phyloP scores from a whole-genome alignment of 2,113 vertebrate species.

The Falcunculus frontatus region DNA sequence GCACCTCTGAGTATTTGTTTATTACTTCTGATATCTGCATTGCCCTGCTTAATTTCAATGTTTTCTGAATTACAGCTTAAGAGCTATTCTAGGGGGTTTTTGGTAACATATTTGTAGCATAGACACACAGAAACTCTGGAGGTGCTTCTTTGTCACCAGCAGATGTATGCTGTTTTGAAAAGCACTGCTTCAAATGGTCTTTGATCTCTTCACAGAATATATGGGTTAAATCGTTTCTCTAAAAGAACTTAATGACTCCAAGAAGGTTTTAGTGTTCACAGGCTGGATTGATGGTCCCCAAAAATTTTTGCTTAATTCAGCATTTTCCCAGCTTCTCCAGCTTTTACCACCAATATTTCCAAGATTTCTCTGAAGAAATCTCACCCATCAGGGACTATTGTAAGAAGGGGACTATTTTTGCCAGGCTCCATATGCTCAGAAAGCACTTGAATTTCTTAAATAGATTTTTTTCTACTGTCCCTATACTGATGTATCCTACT shows the following conservation, averaged over 20 bases:
- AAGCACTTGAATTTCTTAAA: slow-evolving; percentile 31
- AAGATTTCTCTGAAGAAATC: slow-evolving; percentile 27
- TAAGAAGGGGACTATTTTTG: slow-evolving; percentile 58
- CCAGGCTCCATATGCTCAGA: slow-evolving; percentile 44
- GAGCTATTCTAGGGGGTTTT: neutral
- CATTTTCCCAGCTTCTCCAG: slow-evolving; percentile 14
- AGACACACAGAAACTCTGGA: neutral
- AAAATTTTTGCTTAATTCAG: slow-evolving; percentile 1
- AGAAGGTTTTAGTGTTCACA: neutral
- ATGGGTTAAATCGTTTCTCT: neutral
- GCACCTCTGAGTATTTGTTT: neutral
- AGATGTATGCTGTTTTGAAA: neutral
- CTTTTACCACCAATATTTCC: slow-evolving; percentile 26
- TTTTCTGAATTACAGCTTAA: neutral
- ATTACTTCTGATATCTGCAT: neutral
- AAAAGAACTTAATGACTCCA: neutral
- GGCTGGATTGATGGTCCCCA: neutral
- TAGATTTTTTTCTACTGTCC: neutral
- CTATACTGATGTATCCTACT: neutral
- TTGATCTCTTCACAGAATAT: neutral
- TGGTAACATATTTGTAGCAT: neutral
- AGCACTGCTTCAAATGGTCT: neutral
- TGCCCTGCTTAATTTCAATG: neutral
- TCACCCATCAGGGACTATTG: slow-evolving; percentile 36
- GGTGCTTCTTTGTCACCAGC: neutral